Base-by-base conservation (phyloP, 2,797 vertebrate species). In the Gadopsis marmoratus region DNA sequence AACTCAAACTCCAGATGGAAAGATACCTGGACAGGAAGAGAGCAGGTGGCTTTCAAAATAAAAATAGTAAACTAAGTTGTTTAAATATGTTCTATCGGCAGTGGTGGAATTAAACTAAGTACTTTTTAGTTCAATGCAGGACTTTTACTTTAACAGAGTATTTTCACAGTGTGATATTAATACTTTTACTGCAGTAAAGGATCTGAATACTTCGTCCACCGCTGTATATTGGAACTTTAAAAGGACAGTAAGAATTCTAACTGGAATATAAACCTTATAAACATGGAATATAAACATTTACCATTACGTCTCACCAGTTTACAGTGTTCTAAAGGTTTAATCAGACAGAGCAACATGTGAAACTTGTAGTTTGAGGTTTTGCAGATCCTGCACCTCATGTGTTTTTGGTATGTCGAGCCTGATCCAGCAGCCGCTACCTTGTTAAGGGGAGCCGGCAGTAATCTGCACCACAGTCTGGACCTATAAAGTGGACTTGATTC, bases 1-100 rank as follows among this genome's bases (percentile, higher is more conserved):
- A 99, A 97, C 75, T 98, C 97, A 16, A 98, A 97, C 94, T 99
- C 98, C 85, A 99, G 87, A 4, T 93, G 96, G 86, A 99, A 98
- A 43, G 95, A 93, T 0, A 98, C 96, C 98, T 99, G 93, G 0
- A 86, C 37, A 65, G 68, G 31, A 83, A 75, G 17, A 70, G 23
- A 63, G 19, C 7, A 23, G 33, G 4, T 13, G 3, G 1, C 37
- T 58, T 56, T 74, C 31, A 59, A 45, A 70, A 45, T 43, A 51
- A 66, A 26, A 26, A 26, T 26, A 26, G 26, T 26, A 26, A 26
- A 26, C 26, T 26, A 26, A 26, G 26, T 26, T 26, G 26, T 26
- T 26, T 26, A 26, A 26, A 26, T 26, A 26, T 26, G 26, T 26
- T 26, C 26, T 26, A 11, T 35, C 35, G 7, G 47, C 41, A 14